A percentile compares a stretch with the other conserved stretches of the same genome.
phyloP scores from a whole-genome alignment of 37 sponge, comb jelly and placozoan species.

The Aplysina aerophoba region DNA sequence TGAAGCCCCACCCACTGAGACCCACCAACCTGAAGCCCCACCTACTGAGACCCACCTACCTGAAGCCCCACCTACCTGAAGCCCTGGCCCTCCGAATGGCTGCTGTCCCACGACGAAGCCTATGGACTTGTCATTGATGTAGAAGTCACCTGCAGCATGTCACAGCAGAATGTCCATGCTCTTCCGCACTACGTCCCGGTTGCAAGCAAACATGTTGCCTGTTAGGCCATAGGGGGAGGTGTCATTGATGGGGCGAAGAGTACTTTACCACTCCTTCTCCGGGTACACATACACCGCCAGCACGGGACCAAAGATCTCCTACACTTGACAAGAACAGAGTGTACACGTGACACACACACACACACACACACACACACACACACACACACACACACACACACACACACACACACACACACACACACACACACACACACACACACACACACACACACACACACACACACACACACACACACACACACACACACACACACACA shows the following conservation, averaged over 20 bases:
- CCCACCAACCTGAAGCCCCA: not conserved
- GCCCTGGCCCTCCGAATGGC: conserved; percentile 99
- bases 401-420: no score
- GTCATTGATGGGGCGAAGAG: conserved; percentile 65
- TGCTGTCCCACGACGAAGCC: conserved; percentile 99
- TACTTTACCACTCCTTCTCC: conserved; percentile 72
- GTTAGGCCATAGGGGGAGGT: conserved; percentile 92
- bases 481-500: no score
- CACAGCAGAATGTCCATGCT: conserved; percentile 62
- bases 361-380: no score
- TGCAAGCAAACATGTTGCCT: conserved; percentile 82
- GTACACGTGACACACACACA: no score
- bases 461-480: no score
- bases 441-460: no score
- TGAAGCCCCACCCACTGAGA: not conserved
- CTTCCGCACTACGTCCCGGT: conserved; percentile 68
- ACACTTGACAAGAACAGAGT: no score
- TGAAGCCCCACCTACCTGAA: conserved; percentile 72
- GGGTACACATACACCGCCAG: conserved; percentile 89
- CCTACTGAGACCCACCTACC: conserved; percentile 42
- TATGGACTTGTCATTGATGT: conserved; percentile 95
- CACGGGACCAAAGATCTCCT: conserved; percentile 98
- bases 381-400: no score
- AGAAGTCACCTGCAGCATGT: conserved; percentile 89
- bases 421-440: no score